Conservation (phyloP, 1,140 invertebrate genomes). For the Camponotus pennsylvanicus region DNA sequence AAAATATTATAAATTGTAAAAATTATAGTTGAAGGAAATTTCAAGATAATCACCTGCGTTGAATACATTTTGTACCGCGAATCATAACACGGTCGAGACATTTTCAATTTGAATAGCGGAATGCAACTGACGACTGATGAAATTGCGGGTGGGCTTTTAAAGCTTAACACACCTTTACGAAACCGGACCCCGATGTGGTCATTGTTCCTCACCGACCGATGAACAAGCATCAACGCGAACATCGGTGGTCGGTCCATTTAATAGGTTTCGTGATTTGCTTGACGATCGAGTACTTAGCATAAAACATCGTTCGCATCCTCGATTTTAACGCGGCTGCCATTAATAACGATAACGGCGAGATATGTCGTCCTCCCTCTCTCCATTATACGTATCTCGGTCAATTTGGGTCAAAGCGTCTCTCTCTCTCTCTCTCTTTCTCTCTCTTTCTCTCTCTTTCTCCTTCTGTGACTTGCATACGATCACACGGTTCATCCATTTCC, state of each 20-base stretch:
- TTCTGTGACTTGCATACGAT: slow-evolving; percentile 42
- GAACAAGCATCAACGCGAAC: slow-evolving; percentile 47
- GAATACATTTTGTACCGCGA: neutral
- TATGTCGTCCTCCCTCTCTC: slow-evolving; percentile 33
- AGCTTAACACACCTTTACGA: slow-evolving; percentile 17
- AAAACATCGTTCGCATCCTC: slow-evolving; percentile 75
- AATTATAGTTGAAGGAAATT: neutral
- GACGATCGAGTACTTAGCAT: slow-evolving; percentile 78
- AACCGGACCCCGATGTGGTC: slow-evolving; percentile 12
- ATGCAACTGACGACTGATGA: slow-evolving; percentile 19
- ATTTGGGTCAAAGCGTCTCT: slow-evolving; percentile 53
- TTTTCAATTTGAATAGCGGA: slow-evolving; percentile 17
- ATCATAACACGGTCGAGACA: slow-evolving; percentile 20
- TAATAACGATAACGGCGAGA: slow-evolving; percentile 58
- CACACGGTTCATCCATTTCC: neutral
- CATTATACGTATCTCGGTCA: slow-evolving; percentile 58
- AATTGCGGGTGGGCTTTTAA: slow-evolving; percentile 33
- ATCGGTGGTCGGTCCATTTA: slow-evolving; percentile 69
- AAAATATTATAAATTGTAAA: too few species aligned
- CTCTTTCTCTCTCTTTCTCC: too few species aligned
- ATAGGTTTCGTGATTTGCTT: slow-evolving; percentile 77
- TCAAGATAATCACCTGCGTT: slow-evolving; percentile 15
- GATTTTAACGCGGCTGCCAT: slow-evolving; percentile 69
- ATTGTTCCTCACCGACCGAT: slow-evolving; percentile 16
- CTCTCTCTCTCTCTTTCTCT: neutral